Conservation (phyloP, 1,140 invertebrate genomes). For the Periplaneta americana region DNA sequence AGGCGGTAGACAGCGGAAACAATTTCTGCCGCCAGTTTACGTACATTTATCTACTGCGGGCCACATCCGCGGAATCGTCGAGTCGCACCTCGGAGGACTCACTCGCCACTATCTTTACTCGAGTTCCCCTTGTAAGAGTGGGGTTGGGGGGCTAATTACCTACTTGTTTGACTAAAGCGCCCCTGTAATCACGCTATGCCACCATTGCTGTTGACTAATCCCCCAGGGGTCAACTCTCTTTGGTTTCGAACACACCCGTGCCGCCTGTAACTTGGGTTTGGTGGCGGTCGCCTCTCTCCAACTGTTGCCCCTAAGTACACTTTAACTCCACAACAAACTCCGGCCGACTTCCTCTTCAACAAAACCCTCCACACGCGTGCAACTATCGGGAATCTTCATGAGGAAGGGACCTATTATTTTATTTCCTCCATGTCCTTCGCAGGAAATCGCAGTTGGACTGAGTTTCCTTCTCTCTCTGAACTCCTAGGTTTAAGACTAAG, state of each 20-base stretch:
- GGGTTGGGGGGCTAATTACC: not conserved
- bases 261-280: not conserved
- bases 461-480: too few species aligned
- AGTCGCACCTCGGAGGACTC: too few species aligned
- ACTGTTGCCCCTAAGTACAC: not conserved
- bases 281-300: not conserved
- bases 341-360: not conserved
- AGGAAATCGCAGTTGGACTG: too few species aligned
- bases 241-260: not conserved
- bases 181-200: not conserved
- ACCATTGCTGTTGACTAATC: not conserved
- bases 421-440: too few species aligned
- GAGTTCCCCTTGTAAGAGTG: not conserved
- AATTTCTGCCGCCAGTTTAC: too few species aligned
- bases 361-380: not conserved
- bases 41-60: too few species aligned
- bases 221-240: not conserved
- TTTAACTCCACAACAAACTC: not conserved
- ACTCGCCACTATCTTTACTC: not conserved
- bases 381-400: not conserved
- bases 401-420: too few species aligned
- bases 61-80: too few species aligned
- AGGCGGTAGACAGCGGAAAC: too few species aligned
- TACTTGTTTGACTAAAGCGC: not conserved
- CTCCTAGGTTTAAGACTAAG: too few species aligned